Base-by-base conservation (phyloP, 2,797 vertebrate genomes). In the Tenualosa ilisha region DNA sequence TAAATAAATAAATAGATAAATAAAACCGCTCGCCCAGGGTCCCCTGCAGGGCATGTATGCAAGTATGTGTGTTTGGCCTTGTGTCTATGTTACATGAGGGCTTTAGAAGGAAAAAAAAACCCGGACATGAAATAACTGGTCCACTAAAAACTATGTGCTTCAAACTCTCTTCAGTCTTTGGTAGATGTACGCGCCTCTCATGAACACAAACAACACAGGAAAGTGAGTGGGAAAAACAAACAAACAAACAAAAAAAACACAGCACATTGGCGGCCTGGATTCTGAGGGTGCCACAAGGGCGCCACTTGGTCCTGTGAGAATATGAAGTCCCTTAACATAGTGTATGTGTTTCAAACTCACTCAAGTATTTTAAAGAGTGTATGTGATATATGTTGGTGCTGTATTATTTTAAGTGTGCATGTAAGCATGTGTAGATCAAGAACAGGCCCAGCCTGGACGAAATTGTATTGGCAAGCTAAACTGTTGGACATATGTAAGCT, bases 1-100 rank as follows among this genome's bases (percentile, higher is more conserved):
- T 93, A 94, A 96, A 96, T 96, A 95, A 96, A 96, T 96, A 96
- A 95, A 96, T 96, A 96, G 83, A 95, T 96, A 96, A 95, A 96
- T 96, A 96, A 94, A 92, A 92, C 89, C 88, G 87, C 84, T 87
- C 86, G 83, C 89, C 89, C 86, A 86, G 89, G 75, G 54, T 86
- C 59, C 50, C 87, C 91, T 89, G 86, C 89, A 88, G 89, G 88
- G 88, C 86, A 88, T 75, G 12, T 81, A 46, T 81, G 72, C 13
- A 81, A 75, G 49, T 79, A 40, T n/a, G 49, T 43, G 22, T 56
- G 75, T 24, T 26, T 82, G 8, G 26, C 82, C 20, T 15, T 50
- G 26, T 59, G 59, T 82, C 20, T 20, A 56, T 24, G 54, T 1
- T 22, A 24, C 15, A 8, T 37, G 3, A 17, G 17, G 37, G 65